Percentiles rank a stretch among this genome's conserved stretches.
These are phyloP conservation scores for Laspeyria flexula DNA, from an alignment of 2,888 invertebrate species.

Conservation along the genomic window DNA sequence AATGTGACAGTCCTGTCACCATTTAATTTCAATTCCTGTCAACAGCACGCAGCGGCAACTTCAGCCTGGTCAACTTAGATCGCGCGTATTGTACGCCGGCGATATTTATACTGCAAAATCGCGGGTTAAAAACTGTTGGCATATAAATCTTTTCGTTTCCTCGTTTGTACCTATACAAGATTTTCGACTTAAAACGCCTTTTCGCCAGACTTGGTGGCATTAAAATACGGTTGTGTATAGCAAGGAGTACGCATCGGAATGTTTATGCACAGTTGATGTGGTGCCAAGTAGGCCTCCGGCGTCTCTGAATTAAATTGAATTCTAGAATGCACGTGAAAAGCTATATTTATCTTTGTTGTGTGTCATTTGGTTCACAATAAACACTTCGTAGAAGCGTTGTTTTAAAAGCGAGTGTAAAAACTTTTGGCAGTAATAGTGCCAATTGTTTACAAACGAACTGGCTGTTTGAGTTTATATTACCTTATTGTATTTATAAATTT, in stretches of 20 bases:
- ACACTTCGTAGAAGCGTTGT: not conserved
- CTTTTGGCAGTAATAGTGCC: too few species aligned
- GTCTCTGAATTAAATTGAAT: constrained; percentile 47
- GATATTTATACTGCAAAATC: too few species aligned
- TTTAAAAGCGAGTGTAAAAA: not conserved
- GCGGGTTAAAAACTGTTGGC: not conserved
- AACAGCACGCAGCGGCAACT: too few species aligned
- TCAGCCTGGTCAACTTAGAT: too few species aligned
- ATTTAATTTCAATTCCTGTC: too few species aligned
- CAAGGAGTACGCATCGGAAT: constrained; percentile 44
- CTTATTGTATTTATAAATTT: too few species aligned
- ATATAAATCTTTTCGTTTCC: constrained; percentile 17
- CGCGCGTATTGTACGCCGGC: too few species aligned
- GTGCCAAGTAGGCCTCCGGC: constrained; percentile 54
- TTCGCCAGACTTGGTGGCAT: constrained; percentile 22
- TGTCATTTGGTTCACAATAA: constrained; percentile 22
- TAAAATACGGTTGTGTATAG: constrained; percentile 46
- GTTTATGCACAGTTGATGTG: constrained; percentile 49
- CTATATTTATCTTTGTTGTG: constrained; percentile 40
- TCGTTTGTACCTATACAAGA: constrained; percentile 18
- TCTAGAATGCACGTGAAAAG: constrained; percentile 47
- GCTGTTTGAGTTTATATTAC: too few species aligned
- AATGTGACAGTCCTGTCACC: too few species aligned
- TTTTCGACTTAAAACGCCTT: constrained; percentile 24
- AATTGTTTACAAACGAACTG: too few species aligned